Base-by-base conservation (phyloP, 2,888 invertebrate species). In the Drosophila colorata region DNA sequence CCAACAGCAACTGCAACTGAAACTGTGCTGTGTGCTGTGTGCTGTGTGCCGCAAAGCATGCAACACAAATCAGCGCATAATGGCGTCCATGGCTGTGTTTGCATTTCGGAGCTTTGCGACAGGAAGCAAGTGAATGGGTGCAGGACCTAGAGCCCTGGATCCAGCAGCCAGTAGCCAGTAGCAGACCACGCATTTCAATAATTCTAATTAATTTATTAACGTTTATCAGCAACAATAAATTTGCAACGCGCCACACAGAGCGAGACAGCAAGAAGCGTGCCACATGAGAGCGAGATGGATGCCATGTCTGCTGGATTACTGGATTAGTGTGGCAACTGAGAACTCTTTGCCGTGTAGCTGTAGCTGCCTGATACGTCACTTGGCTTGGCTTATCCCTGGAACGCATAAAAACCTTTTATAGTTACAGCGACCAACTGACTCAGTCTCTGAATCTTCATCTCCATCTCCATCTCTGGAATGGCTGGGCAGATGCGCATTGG, bases 171-270 rank as follows among this genome's bases (percentile, higher is more conserved):
- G 77, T 28, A 55, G 40, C 37, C 56, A 56, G 65, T 49, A 33
- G 46, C 49, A 51, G 47, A 60, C 69, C 72, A 80, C 78, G 85
- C 91, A 91, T 91, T 91, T 91, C 91, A 91, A 91, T 91, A 91
- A 90, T 91, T 91, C 91, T 91, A 91, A 91, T 91, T 91, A 91
- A 91, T 91, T 91, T 91, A 91, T 91, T 91, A 91, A 91, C 90
- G 91, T 89, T 91, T 91, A 91, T 91, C 91, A 90, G 83, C 74
- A 76, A 75, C 86, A 84, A 91, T 91, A 91, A 91, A 91, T 91
- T 80, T 89, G 86, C 70, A 48, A 49, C n/a, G 44, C 48, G 43
- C 55, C 28, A 57, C 38, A 46, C 51, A 44, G 40, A 56, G 49
- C 18, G 35, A 56, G 69, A 51, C 20, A 38, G 37, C 43, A 18